Percentiles rank a stretch among this genome's conserved stretches.
Evolutionary conservation across 1,140 invertebrate species (phyloP).

Genomic region (Zaprionus africanus): DNA sequence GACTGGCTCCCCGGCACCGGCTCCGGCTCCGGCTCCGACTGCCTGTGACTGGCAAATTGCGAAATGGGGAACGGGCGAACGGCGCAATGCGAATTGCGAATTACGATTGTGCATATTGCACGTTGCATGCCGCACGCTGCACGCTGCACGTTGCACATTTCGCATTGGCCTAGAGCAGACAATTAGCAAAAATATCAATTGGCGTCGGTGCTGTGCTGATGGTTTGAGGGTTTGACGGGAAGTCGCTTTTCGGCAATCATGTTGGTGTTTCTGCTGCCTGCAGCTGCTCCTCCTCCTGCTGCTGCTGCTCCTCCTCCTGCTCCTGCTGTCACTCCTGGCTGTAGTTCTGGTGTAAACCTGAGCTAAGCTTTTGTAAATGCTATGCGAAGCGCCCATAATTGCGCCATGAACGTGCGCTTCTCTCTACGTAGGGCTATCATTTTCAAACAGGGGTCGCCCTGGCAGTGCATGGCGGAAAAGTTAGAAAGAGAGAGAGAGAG

Average conservation of each 20-base stretch:
- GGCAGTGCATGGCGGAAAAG: neutral
- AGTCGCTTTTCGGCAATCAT: constrained; percentile 2
- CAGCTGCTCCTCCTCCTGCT: neutral
- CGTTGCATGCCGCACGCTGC: neutral
- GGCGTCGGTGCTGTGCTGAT: neutral
- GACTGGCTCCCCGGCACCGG: no score
- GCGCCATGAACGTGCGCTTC: constrained; percentile 5
- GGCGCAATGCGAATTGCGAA: neutral
- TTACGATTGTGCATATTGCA: constrained; percentile 5
- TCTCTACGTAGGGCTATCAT: constrained; percentile 21
- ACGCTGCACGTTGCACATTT: neutral
- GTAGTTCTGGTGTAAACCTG: constrained; percentile 23
- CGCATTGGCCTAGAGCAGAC: constrained; percentile 6
- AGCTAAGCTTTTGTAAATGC: constrained; percentile 40
- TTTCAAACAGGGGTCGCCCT: constrained; percentile 2
- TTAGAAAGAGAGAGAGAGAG: constrained; percentile 30
- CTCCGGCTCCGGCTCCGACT: no score
- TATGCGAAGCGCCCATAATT: constrained; percentile 29
- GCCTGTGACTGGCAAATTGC: neutral
- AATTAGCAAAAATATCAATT: constrained; percentile 12
- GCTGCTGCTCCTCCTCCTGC: neutral
- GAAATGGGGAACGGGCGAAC: neutral
- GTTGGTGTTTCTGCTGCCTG: neutral
- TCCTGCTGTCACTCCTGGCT: neutral
- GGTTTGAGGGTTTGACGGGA: neutral